Evolutionary conservation across 2,113 vertebrate species (phyloP).

Genomic region (Tiliqua scincoides): DNA sequence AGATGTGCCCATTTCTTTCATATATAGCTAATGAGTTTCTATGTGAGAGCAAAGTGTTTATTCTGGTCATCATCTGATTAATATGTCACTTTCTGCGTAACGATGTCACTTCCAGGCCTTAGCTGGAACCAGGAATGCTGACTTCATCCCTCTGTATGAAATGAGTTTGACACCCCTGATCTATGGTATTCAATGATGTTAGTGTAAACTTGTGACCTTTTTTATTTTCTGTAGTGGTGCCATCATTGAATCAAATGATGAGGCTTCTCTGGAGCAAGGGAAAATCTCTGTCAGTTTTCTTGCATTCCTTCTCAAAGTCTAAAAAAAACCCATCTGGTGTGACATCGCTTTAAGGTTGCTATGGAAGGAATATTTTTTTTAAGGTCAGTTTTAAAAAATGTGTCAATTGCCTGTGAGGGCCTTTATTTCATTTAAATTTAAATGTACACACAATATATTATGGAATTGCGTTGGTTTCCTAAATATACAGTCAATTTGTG

Average conservation of each 20-base stretch:
- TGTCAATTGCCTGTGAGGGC: neutral
- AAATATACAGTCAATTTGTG: constrained; percentile 22
- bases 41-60: no score
- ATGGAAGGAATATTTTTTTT: neutral
- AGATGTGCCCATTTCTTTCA: no score
- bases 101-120: no score
- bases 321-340: neutral
- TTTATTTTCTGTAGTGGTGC: neutral
- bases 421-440: constrained; percentile 4
- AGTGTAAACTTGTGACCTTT: neutral
- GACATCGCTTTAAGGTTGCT: accelerated
- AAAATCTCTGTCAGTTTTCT: neutral
- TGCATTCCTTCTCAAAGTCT: neutral
- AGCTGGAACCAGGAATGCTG: no score
- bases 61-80: no score
- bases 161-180: no score
- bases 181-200: neutral
- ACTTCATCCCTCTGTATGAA: no score
- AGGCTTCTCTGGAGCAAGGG: neutral
- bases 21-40: no score
- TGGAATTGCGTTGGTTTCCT: neutral
- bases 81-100: no score
- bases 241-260: neutral
- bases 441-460: neutral
- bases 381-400: neutral